Base-by-base conservation (phyloP, 2,113 vertebrate genomes). In the Dascyllus trimaculatus region DNA sequence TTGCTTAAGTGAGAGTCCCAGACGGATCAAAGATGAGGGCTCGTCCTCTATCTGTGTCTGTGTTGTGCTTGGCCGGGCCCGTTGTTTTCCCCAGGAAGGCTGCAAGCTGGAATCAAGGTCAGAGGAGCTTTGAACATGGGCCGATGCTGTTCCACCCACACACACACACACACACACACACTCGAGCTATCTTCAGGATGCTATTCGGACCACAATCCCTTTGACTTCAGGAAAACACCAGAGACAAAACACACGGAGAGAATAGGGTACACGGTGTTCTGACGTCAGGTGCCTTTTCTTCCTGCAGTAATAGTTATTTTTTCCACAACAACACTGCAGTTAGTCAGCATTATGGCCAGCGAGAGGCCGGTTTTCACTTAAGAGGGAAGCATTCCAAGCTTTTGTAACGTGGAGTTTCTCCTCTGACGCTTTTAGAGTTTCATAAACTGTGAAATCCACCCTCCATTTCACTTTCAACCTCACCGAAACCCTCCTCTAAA, bases 141-240 rank as follows among this genome's bases (percentile, higher is more conserved):
- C 68, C 74, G 52, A 49, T 2, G 11, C 63, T 57, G 17, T 75
- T 68, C 63, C 75, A 51, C 78, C 56, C 75, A 88, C 71, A 85
- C 77, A 73, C n/a, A n/a, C n/a, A n/a, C n/a, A n/a, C n/a, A n/a
- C 75, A 51, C 78, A 51, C 75, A 88, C 71, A 85, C 71, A 60
- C 56, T 22, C 25, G 1, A 15, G 14, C 71, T 80, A 72, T 75
- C 75, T 76, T 26, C 4, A 64, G 78, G 46, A 81, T 46, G 11
- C 22, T 19, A 48, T 13, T 78, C 26, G 3, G n/a, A 1, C 54
- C 63, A 29, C 54, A 40, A 63, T 83, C 25, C 61, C 26, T 70
- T 18, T 51, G 18, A 45, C n/a, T 60, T 40, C 13, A 11, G 32
- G 54, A 35, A 77, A 70, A 48, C 5, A 70, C 14, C 29, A 14